A percentile compares a stretch with the other conserved stretches of the same genome.
Conservation (phyloP, 2,113 vertebrate species). For the Canis aureus region DNA sequence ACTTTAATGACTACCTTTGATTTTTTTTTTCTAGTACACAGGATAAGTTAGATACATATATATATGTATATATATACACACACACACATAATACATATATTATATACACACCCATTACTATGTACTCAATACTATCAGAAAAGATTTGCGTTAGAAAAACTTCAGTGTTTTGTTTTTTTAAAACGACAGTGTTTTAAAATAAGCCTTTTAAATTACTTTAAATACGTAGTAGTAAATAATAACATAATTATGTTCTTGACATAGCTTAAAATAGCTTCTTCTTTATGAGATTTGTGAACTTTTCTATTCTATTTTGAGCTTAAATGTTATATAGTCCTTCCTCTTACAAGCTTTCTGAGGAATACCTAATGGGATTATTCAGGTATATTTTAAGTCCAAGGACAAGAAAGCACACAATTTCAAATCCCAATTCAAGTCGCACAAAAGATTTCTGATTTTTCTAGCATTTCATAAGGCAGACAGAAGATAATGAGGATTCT, state of each 20-base stretch:
- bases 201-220: neutral
- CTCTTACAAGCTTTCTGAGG: neutral
- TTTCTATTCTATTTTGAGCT: neutral
- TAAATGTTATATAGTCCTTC: neutral
- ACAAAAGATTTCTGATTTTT: neutral
- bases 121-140: neutral
- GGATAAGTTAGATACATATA: neutral
- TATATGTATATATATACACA: neutral
- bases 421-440: neutral
- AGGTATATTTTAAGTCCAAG: slow-evolving; percentile 23
- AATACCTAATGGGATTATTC: slow-evolving; percentile 16
- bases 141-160: neutral
- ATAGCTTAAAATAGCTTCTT: neutral
- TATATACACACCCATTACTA: neutral
- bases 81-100: too few relatives aligned
- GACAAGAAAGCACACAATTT: slow-evolving; percentile 26
- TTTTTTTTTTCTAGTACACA: neutral
- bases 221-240: neutral
- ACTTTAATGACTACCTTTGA: neutral
- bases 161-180: neutral
- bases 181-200: neutral
- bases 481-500: neutral
- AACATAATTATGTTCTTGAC: neutral
- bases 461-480: neutral
- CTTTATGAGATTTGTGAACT: neutral